These are phyloP conservation scores for Thaumetopoea pityocampa DNA, from an alignment of 1,140 invertebrate species.

Conservation along the genomic window DNA sequence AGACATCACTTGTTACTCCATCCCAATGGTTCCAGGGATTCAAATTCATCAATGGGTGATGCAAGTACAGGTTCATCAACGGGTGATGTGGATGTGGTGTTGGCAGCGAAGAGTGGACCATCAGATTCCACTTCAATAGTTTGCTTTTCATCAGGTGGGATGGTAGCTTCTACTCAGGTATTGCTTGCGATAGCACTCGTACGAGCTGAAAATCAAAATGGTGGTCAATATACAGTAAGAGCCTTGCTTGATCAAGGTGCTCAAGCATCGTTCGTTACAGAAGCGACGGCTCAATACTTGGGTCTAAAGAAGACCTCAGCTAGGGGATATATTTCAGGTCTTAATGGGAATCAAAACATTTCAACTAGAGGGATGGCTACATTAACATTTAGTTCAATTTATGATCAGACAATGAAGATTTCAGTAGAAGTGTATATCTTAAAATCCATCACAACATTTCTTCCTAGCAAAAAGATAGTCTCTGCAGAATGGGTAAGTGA, in stretches of 20 bases:
- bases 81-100: too few species aligned
- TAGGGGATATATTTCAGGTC: neutral
- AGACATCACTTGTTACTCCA: slow-evolving; percentile 10
- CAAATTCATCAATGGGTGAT: neutral
- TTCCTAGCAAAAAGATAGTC: slow-evolving; percentile 3
- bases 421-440: slow-evolving; percentile 7
- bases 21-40: neutral
- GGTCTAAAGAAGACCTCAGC: slow-evolving; percentile 18
- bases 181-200: slow-evolving; percentile 23
- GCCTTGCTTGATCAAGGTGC: slow-evolving; percentile 26
- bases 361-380: neutral
- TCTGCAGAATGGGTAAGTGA: neutral
- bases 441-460: slow-evolving; percentile 1
- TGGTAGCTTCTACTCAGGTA: slow-evolving; percentile 5
- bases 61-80: neutral
- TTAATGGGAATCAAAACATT: neutral
- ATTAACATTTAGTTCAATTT: too few species aligned
- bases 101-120: slow-evolving; percentile 3
- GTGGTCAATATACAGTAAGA: slow-evolving; percentile 7
- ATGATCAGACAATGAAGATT: too few species aligned
- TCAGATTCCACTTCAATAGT: neutral
- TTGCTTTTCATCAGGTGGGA: neutral
- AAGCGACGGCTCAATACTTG: slow-evolving; percentile 17
- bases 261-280: slow-evolving; percentile 18
- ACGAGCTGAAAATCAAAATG: slow-evolving; percentile 7